Evolutionary conservation across 2,797 vertebrate species (phyloP).

Genomic region (Pampus argenteus): DNA sequence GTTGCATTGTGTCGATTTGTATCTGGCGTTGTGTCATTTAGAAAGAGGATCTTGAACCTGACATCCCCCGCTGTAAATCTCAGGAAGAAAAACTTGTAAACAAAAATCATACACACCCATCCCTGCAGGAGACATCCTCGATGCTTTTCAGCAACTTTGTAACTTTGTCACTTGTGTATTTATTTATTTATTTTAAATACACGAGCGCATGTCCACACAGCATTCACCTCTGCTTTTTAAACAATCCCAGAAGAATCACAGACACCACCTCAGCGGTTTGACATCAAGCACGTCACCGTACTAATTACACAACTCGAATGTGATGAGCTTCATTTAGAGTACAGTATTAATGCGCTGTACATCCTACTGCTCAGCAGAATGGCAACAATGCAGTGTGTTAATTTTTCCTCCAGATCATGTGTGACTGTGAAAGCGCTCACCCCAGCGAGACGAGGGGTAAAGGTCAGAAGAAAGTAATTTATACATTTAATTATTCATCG

Average conservation of each 20-base stretch:
- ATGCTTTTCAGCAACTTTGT: constrained; percentile 43
- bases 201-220: background rate
- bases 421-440: constrained; percentile 15
- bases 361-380: background rate
- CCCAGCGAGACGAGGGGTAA: constrained; percentile 25
- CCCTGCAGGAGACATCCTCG: constrained; percentile 30
- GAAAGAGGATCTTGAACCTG: constrained; percentile 7
- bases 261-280: constrained; percentile 6
- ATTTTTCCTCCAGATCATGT: constrained; percentile 52
- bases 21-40: background rate
- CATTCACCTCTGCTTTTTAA: constrained; percentile 25
- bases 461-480: constrained; percentile 64
- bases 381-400: constrained; percentile 3
- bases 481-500: constrained; percentile 68
- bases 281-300: background rate
- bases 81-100: constrained; percentile 45
- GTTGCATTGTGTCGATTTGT: constrained; percentile 19
- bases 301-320: background rate
- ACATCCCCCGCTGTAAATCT: background rate
- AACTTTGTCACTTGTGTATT: background rate
- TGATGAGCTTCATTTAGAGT: background rate
- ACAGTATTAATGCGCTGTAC: background rate
- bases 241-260: constrained; percentile 2
- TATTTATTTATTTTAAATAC: constrained; percentile 3
- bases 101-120: constrained; percentile 19